These are phyloP conservation scores for Drosophila tropicalis DNA, from an alignment of 1,140 invertebrate genomes.

Conservation along the genomic window DNA sequence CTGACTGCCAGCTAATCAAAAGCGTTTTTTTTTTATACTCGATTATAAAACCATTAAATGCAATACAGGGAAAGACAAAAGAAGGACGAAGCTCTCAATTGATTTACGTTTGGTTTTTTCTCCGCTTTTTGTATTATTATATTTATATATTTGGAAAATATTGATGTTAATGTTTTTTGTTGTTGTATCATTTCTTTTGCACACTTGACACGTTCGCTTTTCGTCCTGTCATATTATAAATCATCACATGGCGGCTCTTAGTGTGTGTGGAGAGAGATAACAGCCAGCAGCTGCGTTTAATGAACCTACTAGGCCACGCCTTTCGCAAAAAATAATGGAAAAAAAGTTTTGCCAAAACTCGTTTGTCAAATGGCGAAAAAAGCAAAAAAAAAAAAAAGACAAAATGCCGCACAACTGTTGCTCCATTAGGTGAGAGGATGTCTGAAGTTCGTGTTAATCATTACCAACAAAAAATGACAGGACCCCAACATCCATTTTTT, in stretches of 20 bases:
- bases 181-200: conserved; percentile 40
- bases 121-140: conserved; percentile 25
- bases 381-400: conserved; percentile 27
- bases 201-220: conserved; percentile 71
- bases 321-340: conserved; percentile 24
- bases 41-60: conserved; percentile 70
- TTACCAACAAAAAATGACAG: conserved; percentile 58
- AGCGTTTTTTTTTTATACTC: conserved; percentile 46
- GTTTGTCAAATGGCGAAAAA: conserved; percentile 48
- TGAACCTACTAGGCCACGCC: conserved; percentile 65
- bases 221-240: conserved; percentile 70
- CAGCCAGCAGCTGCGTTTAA: conserved; percentile 74
- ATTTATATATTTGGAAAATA: conserved; percentile 54
- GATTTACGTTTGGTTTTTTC: conserved; percentile 23
- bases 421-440: conserved; percentile 25
- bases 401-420: conserved; percentile 52
- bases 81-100: conserved; percentile 2
- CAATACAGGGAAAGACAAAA: not conserved
- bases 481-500: conserved; percentile 54
- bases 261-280: conserved; percentile 53
- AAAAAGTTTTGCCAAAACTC: conserved; percentile 59
- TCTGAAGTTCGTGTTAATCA: conserved; percentile 27
- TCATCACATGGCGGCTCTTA: conserved; percentile 39
- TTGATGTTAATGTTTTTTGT: conserved; percentile 68
- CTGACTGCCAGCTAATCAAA: conserved; percentile 74